Percentiles rank a stretch among this genome's conserved stretches.
Conservation (phyloP, 2,888 invertebrate genomes). For the Amphimallon solstitiale region DNA sequence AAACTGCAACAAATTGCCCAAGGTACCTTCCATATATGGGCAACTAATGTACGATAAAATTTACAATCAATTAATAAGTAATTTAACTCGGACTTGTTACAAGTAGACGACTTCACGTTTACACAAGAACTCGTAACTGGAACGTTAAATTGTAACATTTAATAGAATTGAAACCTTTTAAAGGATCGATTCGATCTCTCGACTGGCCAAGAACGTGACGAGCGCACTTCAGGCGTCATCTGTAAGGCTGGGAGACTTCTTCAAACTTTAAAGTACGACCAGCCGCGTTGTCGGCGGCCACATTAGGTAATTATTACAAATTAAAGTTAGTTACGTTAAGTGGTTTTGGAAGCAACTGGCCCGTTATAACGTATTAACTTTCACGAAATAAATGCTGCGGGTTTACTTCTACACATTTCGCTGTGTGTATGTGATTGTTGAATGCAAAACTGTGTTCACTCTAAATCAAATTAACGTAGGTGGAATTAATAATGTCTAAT, state of each 20-base stretch:
- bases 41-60: no score
- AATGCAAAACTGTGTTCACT: no score
- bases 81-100: no score
- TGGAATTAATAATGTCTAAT: no score
- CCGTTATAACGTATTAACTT: conserved; percentile 13
- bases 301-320: conserved; percentile 23
- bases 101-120: background rate
- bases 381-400: background rate
- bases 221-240: conserved; percentile 7
- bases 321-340: conserved; percentile 23
- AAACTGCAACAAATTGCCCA: no score
- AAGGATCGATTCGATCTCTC: background rate
- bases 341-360: background rate
- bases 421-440: no score
- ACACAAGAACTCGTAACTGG: background rate
- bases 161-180: no score
- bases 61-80: no score
- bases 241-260: background rate
- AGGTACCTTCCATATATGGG: no score
- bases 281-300: conserved; percentile 1
- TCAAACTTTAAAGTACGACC: background rate
- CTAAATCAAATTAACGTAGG: no score
- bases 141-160: background rate
- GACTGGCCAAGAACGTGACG: background rate
- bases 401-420: no score